Evolutionary conservation across 2,797 vertebrate species (phyloP).

Genomic region (Rhynchonycteris naso): DNA sequence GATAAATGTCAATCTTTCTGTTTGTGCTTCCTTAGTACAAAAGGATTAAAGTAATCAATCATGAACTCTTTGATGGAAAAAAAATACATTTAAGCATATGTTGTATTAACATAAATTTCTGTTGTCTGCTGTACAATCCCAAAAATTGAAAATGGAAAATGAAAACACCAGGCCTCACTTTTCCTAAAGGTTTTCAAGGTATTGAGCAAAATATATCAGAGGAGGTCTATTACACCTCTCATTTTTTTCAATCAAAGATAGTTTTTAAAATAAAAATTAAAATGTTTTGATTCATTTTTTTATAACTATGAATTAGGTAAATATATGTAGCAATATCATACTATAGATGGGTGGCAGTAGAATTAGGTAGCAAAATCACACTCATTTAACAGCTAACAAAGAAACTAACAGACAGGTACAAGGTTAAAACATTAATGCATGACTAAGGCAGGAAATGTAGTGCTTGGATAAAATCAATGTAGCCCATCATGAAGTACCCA

Average conservation of each 20-base stretch:
- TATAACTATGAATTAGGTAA: neutral
- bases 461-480: neutral
- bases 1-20: conserved; percentile 44
- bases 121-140: neutral
- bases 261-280: neutral
- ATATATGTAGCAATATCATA: neutral
- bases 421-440: neutral
- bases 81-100: neutral
- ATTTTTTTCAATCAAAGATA: neutral
- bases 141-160: neutral
- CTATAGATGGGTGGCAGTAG: neutral
- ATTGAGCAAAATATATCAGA: neutral
- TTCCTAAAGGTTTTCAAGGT: neutral
- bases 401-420: neutral
- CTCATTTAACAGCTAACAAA: neutral
- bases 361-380: neutral
- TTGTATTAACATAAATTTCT: neutral
- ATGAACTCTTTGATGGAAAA: neutral
- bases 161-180: neutral
- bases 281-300: neutral
- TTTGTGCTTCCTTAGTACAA: conserved; percentile 12
- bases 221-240: neutral
- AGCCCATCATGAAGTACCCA: neutral
- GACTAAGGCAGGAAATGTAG: neutral
- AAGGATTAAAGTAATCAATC: conserved; percentile 10